These are phyloP conservation scores for Theretra japonica DNA, from an alignment of 2,888 invertebrate genomes.

Conservation along the genomic window DNA sequence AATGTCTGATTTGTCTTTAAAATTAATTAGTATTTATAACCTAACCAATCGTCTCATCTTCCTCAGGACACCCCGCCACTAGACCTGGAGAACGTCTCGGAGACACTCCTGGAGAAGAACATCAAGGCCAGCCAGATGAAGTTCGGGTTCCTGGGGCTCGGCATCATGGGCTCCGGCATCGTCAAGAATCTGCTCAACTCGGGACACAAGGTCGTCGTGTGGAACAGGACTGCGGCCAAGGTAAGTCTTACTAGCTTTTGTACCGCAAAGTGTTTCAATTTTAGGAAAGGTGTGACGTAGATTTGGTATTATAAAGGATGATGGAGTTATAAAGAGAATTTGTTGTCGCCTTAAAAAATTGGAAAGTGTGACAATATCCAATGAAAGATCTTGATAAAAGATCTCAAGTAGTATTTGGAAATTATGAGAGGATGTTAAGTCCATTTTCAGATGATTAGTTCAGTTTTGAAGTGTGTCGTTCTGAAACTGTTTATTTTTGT, in stretches of 20 bases:
- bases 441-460: not conserved
- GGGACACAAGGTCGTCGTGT: constrained; percentile 96
- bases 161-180: constrained; percentile 97
- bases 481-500: too few species aligned
- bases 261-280: too few species aligned
- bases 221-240: constrained; percentile 97
- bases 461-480: too few species aligned
- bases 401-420: not conserved
- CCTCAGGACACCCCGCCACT: constrained; percentile 89
- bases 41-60: constrained; percentile 45
- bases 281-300: not conserved
- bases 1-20: too few species aligned
- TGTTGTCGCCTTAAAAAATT: not conserved
- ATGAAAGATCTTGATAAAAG: too few species aligned
- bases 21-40: too few species aligned
- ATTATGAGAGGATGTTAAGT: not conserved
- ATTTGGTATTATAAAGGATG: not conserved
- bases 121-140: constrained; percentile 93
- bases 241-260: constrained; percentile 81
- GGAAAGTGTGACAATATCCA: too few species aligned
- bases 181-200: constrained; percentile 97
- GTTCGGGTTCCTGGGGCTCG: constrained; percentile 97
- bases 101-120: constrained; percentile 92
- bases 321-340: not conserved
- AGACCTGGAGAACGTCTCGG: constrained; percentile 90